phyloP scores from a whole-genome alignment of 1,140 invertebrate species.

The Aphis craccivora region DNA sequence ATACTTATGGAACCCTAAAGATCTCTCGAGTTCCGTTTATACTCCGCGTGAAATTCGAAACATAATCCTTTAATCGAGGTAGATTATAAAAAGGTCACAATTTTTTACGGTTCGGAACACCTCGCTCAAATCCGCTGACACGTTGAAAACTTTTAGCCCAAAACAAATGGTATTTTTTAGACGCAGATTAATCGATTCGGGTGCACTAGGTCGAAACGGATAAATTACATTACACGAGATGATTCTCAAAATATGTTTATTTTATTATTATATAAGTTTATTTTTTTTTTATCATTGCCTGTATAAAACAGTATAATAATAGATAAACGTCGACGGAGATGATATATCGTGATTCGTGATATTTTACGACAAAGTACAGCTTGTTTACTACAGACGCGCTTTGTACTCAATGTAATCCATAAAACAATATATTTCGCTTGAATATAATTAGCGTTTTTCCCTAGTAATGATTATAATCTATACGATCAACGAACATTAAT shows the following conservation, averaged over 20 bases:
- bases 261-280: neutral
- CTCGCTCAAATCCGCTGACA: neutral
- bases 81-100: neutral
- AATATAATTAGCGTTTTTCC: no score
- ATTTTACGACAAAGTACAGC: neutral
- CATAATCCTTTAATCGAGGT: neutral
- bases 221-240: neutral
- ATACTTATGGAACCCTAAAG: neutral
- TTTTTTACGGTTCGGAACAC: slow-evolving; percentile 28
- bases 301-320: neutral
- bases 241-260: neutral
- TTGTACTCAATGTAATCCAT: neutral
- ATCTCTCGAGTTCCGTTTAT: neutral
- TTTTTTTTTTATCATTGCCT: neutral
- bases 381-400: neutral
- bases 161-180: slow-evolving; percentile 17
- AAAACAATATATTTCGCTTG: neutral
- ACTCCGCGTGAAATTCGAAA: neutral
- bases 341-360: neutral
- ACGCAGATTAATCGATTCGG: slow-evolving; percentile 33
- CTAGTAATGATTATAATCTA: no score
- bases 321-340: neutral
- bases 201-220: neutral
- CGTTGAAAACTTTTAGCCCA: slow-evolving; percentile 20
- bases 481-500: no score